Percentiles rank a stretch among this genome's conserved stretches.
These are phyloP conservation scores for Drosophila macrospina DNA, from an alignment of 2,888 invertebrate species.

Conservation along the genomic window DNA sequence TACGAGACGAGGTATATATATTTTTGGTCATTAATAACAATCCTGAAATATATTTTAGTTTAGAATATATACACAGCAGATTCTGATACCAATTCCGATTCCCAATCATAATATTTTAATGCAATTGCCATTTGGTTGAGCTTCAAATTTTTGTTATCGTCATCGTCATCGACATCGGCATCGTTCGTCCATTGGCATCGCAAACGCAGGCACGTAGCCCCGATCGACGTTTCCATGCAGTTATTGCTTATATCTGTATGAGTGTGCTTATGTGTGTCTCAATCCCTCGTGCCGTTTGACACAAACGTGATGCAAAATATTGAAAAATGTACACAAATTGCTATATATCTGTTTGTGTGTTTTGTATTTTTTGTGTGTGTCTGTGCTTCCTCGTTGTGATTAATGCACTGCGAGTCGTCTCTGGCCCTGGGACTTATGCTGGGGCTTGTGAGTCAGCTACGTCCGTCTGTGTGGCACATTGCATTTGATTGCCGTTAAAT, in stretches of 20 bases:
- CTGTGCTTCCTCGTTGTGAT: constrained; percentile 53
- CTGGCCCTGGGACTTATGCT: constrained; percentile 22
- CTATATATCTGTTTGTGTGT: background rate
- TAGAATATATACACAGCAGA: background rate
- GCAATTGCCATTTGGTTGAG: constrained; percentile 23
- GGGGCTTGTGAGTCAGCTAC: constrained; percentile 41
- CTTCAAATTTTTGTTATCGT: constrained; percentile 31
- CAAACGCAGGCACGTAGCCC: constrained; percentile 70
- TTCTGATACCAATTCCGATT: constrained; percentile 16
- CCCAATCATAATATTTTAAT: constrained; percentile 5
- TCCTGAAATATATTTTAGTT: constrained; percentile 1
- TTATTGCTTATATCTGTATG: constrained; percentile 15
- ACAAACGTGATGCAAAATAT: constrained; percentile 68
- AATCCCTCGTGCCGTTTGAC: constrained; percentile 47
- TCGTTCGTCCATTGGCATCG: constrained; percentile 69
- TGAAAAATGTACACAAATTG: constrained; percentile 57
- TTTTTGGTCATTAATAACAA: constrained; percentile 1
- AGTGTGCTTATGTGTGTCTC: constrained; percentile 10
- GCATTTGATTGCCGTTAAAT: constrained; percentile 71
- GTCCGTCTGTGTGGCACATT: background rate
- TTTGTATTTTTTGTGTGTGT: constrained; percentile 15
- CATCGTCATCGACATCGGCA: constrained; percentile 19
- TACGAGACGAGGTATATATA: background rate
- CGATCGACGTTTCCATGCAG: constrained; percentile 54
- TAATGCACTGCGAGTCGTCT: constrained; percentile 56